Evolutionary conservation across 1,140 invertebrate genomes (phyloP), one percentile per base, ranked within the genome.

Genomic region (Saccostrea echinata): DNA sequence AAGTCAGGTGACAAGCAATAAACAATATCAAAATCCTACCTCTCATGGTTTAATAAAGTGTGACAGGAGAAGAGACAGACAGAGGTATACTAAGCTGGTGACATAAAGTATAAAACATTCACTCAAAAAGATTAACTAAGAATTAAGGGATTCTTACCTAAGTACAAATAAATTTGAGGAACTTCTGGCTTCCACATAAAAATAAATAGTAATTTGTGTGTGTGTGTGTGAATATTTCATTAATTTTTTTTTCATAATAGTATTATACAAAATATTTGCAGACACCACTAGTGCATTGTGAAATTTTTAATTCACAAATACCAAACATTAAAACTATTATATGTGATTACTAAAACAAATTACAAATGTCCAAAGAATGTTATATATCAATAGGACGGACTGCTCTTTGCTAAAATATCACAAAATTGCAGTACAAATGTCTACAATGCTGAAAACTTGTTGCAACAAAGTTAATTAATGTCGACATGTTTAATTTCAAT

Each of bases 351-450:
- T 57, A 43, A 43, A 43, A 43, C 55, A 57, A 18, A 57, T 57
- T 57, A 57, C 55, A 57, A 57, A 61, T 21, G 55, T 21, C 55
- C 55, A 61, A 18, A 21, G 55, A 13, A 55, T 61, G 21, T 61
- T 61, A 21, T 61, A 61, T n/a, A 61, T 6, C 55, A 61, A 83
- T 21, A 24, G 35, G 81, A 83, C 35, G 81, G 81, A 83, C 81
- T 0, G 35, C 21, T 12, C 35, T 51, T 52, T 52, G 24, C 11
- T n/a, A 51, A 51, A 11, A 21, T 51, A 53, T 21, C 18, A 24
- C 81, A 83, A 83, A n/a, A 43, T 53, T 83, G n/a, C 51, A 83
- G 81, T 83, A 52, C 43, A 83, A 21, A 11, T 43, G 43, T 43
- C 43, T 43, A 43, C 43, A 43, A 83, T 51, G 81, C 18, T 30